Conservation (phyloP, 2,113 vertebrate genomes). For the Mionectes macconnelli region DNA sequence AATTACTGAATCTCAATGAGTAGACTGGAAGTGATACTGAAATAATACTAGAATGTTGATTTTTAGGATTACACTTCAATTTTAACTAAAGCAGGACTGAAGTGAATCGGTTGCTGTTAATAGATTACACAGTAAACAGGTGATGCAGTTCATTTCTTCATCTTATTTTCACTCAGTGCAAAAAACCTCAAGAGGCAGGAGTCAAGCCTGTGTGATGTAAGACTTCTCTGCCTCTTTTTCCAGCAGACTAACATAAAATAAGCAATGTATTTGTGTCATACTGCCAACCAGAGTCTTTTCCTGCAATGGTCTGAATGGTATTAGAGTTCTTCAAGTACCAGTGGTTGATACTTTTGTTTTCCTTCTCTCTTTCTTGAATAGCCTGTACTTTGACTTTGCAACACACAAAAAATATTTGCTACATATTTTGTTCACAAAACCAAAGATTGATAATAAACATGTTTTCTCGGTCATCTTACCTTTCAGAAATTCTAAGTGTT, state of each 20-base stretch:
- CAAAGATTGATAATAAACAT: neutral
- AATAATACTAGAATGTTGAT: neutral
- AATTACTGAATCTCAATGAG: neutral
- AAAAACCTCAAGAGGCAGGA: neutral
- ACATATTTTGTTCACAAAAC: neutral
- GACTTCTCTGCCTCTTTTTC: neutral
- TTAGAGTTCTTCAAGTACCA: neutral
- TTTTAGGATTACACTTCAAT: neutral
- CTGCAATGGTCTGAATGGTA: neutral
- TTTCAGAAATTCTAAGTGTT: neutral
- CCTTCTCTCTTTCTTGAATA: neutral
- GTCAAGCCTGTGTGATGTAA: neutral
- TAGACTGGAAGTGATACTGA: neutral
- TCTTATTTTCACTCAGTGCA: neutral
- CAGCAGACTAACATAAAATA: neutral
- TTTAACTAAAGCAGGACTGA: neutral
- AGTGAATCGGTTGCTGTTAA: neutral
- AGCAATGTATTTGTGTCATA: neutral
- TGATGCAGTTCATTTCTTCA: neutral
- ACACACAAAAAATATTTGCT: neutral
- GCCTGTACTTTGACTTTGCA: neutral
- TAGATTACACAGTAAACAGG: neutral
- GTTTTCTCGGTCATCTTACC: neutral
- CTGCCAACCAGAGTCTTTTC: neutral
- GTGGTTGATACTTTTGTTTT: neutral